Evolutionary conservation across 1,140 invertebrate species (phyloP).

Genomic region (Ruditapes philippinarum): DNA sequence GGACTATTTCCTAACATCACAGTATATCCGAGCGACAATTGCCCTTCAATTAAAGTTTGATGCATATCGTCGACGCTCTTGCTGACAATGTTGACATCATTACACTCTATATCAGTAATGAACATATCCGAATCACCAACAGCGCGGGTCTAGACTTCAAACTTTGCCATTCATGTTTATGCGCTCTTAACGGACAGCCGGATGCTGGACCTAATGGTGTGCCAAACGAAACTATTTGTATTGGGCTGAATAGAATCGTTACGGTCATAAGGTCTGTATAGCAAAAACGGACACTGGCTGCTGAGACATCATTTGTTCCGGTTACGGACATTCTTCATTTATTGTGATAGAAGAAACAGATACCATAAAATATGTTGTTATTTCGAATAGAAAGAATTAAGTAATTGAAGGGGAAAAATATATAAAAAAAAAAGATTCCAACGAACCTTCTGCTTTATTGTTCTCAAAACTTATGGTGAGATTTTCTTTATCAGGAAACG

Average conservation of each 20-base stretch:
- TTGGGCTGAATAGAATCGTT: slow-evolving; percentile 16
- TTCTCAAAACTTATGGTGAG: too few species aligned
- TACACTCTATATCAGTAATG: slow-evolving; percentile 25
- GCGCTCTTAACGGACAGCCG: slow-evolving; percentile 36
- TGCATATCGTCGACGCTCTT: background rate
- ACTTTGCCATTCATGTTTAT: slow-evolving; percentile 34
- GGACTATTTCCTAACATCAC: slow-evolving; percentile 25
- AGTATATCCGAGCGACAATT: slow-evolving; percentile 9
- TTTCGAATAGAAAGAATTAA: too few species aligned
- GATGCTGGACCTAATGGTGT: background rate
- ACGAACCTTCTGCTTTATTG: too few species aligned
- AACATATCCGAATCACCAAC: slow-evolving; percentile 28
- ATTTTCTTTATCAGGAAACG: too few species aligned
- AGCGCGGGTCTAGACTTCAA: slow-evolving; percentile 13
- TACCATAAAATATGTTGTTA: too few species aligned
- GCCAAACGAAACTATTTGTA: slow-evolving; percentile 17
- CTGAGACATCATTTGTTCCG: too few species aligned
- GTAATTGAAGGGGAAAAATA: too few species aligned
- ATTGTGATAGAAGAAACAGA: too few species aligned
- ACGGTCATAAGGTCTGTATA: too few species aligned
- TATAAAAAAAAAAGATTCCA: too few species aligned
- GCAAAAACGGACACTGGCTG: too few species aligned
- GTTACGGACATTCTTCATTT: too few species aligned
- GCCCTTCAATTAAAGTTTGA: slow-evolving; percentile 2
- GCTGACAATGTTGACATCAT: background rate